Evolutionary conservation across 2,888 invertebrate species (phyloP).

Genomic region (Dendrolimus pini): DNA sequence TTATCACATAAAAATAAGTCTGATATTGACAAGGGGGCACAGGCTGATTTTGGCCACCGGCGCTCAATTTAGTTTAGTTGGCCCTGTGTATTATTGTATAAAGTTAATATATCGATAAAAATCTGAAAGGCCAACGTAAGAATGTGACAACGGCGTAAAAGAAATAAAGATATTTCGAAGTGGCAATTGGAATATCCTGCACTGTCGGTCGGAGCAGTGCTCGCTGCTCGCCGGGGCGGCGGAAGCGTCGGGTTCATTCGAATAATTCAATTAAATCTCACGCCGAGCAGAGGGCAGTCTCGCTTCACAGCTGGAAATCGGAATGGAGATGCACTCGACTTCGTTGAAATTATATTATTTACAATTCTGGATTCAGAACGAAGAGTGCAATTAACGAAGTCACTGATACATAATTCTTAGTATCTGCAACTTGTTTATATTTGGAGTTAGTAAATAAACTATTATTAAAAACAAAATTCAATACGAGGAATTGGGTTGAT

Average conservation of each 20-base stretch:
- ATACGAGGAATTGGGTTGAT: no score
- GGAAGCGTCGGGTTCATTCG: slow-evolving; percentile 71
- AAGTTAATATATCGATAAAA: no score
- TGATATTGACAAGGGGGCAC: no score
- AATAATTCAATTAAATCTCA: slow-evolving; percentile 73
- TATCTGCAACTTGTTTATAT: no score
- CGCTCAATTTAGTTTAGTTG: no score
- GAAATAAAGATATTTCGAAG: slow-evolving; percentile 49
- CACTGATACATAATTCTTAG: neutral
- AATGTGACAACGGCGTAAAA: slow-evolving; percentile 23
- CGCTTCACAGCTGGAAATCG: slow-evolving; percentile 51
- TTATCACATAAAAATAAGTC: no score
- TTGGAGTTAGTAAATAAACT: no score
- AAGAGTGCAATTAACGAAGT: neutral
- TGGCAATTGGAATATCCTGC: slow-evolving; percentile 71
- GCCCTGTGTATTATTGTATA: no score
- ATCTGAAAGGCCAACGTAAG: no score
- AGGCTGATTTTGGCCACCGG: no score
- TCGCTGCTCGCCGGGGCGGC: slow-evolving; percentile 38
- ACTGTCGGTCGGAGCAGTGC: slow-evolving; percentile 29
- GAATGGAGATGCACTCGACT: slow-evolving; percentile 39
- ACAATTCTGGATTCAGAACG: neutral
- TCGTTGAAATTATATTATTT: slow-evolving; percentile 4
- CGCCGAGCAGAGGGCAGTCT: slow-evolving; percentile 55
- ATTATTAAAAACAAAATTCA: no score